phyloP scores from a whole-genome alignment of 2,797 vertebrate species.

The Muscicapa striata region DNA sequence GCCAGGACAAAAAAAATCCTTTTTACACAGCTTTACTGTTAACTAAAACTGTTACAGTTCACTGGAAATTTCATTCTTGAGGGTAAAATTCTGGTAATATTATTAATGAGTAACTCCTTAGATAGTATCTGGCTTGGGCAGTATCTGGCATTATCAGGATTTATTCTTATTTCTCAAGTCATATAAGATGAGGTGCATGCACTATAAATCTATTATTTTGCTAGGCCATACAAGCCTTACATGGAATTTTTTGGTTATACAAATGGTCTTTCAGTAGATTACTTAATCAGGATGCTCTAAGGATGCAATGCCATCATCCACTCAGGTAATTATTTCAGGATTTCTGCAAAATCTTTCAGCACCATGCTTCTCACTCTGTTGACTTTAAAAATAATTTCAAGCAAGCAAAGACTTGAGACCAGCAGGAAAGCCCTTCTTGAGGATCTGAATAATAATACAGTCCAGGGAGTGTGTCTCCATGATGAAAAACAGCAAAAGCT shows the following conservation, averaged over 20 bases:
- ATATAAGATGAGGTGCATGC: neutral
- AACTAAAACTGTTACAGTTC: neutral
- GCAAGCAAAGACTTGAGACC: neutral
- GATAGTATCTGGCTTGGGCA: neutral
- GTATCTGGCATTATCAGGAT: neutral
- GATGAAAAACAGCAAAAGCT: constrained; percentile 47
- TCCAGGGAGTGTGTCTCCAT: neutral
- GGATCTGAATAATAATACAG: constrained; percentile 31
- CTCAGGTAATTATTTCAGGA: neutral
- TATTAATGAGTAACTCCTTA: neutral
- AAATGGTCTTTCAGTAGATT: neutral
- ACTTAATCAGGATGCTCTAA: neutral
- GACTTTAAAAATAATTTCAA: constrained; percentile 39
- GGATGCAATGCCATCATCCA: neutral
- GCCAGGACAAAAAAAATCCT: neutral
- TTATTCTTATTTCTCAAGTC: neutral
- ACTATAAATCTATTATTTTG: neutral
- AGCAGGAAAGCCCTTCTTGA: neutral
- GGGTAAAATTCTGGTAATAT: neutral
- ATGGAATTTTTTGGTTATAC: neutral
- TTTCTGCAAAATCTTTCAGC: neutral
- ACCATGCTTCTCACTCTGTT: neutral
- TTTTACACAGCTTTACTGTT: neutral
- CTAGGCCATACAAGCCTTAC: neutral
- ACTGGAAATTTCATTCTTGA: neutral